Conservation (phyloP, 2,113 vertebrate species). For the Antechinus flavipes region DNA sequence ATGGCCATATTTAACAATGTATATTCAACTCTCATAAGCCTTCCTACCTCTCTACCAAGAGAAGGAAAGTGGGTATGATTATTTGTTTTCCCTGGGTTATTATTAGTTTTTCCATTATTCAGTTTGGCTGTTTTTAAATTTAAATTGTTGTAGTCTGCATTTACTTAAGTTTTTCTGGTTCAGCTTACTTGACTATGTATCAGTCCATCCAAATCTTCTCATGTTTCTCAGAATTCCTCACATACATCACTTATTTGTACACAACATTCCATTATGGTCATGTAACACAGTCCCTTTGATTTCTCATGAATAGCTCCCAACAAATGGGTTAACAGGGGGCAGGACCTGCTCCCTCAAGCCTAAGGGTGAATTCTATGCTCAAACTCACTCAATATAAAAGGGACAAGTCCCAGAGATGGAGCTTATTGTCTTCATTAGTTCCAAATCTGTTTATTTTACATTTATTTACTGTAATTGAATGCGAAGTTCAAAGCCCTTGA, state of each 20-base stretch:
- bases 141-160: background rate
- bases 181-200: background rate
- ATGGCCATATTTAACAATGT: background rate
- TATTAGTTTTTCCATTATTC: background rate
- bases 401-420: conserved; percentile 46
- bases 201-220: background rate
- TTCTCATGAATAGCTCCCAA: conserved; percentile 22
- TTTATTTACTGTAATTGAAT: conserved; percentile 75
- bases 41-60: background rate
- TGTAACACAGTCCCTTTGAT: background rate
- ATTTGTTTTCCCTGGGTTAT: background rate
- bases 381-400: conserved; percentile 43
- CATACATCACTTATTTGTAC: background rate
- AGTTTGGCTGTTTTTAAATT: background rate
- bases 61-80: background rate
- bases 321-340: conserved; percentile 17
- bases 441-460: conserved; percentile 40
- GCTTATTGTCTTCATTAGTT: conserved; percentile 29
- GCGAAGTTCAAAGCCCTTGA: conserved; percentile 76
- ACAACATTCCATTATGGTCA: background rate
- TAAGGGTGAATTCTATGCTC: background rate
- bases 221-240: background rate
- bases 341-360: conserved; percentile 3
- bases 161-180: background rate
- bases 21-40: background rate